A percentile compares a stretch with the other conserved stretches of the same genome.
Evolutionary conservation across 92 coral and sea anemone genomes (phyloP).

Genomic region (Epizoanthus illoricatus): DNA sequence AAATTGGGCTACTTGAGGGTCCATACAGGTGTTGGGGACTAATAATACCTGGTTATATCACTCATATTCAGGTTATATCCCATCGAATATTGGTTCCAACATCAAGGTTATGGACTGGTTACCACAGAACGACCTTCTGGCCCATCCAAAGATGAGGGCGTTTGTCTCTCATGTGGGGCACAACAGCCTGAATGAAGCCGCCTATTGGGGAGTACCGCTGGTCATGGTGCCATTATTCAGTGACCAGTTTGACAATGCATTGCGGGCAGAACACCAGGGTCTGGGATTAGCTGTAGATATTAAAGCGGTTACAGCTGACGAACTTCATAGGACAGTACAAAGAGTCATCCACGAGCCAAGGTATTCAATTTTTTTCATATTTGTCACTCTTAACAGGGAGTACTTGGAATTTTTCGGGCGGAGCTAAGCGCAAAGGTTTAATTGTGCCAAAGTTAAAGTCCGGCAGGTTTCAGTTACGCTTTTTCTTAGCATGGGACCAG

Average conservation of each 20-base stretch:
- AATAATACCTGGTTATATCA: not conserved
- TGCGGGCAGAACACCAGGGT: constrained; percentile 36
- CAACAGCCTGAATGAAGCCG: constrained; percentile 60
- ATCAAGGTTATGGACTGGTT: constrained; percentile 52
- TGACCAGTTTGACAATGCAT: constrained; percentile 55
- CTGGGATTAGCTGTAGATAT: constrained; percentile 44
- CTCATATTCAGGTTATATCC: constrained; percentile 43
- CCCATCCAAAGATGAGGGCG: constrained; percentile 41
- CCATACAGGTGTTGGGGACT: no score
- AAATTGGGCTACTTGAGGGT: no score
- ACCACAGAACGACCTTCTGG: constrained; percentile 61
- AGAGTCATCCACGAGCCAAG: constrained; percentile 53
- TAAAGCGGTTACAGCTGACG: constrained; percentile 42
- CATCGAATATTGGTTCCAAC: constrained; percentile 54
- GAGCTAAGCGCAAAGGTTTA: no score
- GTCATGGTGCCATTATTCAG: constrained; percentile 51
- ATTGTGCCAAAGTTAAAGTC: no score
- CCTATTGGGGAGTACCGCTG: constrained; percentile 59
- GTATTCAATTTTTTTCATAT: constrained; percentile 6
- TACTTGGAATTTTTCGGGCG: not conserved
- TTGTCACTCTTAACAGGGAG: not conserved
- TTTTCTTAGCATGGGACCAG: no score
- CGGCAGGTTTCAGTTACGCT: no score
- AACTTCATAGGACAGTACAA: constrained; percentile 37
- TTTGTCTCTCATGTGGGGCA: constrained; percentile 60